phyloP scores from a whole-genome alignment of 2,797 vertebrate species.

The Triplophysa yarkandensis region DNA sequence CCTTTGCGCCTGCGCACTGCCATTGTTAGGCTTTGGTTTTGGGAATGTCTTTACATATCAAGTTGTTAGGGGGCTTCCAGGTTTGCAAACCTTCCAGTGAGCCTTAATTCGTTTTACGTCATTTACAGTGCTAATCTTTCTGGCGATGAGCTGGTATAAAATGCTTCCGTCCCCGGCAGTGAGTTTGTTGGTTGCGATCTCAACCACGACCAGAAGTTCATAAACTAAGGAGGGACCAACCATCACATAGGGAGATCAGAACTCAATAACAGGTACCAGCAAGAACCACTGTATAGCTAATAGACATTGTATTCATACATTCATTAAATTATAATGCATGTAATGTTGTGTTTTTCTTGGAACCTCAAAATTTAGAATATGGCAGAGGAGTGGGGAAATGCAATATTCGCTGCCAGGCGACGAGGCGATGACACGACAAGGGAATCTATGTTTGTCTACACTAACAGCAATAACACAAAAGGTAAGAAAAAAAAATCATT shows the following conservation, averaged over 20 bases:
- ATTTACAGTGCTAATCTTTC: background rate
- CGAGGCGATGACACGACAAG: slow-evolving; percentile 17
- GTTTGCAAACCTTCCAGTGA: slow-evolving; percentile 1
- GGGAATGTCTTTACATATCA: background rate
- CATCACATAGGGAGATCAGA: background rate
- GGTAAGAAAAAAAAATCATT: background rate
- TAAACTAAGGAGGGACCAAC: slow-evolving; percentile 9
- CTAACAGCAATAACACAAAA: slow-evolving; percentile 43
- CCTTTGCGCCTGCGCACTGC: background rate
- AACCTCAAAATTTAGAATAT: slow-evolving; percentile 2
- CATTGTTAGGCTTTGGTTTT: background rate
- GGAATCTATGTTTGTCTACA: background rate
- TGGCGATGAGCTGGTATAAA: slow-evolving; percentile 27
- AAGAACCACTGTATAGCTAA: background rate
- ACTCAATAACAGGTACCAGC: background rate
- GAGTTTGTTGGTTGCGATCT: background rate
- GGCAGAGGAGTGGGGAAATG: slow-evolving; percentile 16
- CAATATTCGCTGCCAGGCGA: slow-evolving; percentile 8
- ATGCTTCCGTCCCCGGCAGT: background rate
- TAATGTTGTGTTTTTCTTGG: background rate
- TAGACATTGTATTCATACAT: background rate
- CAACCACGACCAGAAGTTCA: background rate
- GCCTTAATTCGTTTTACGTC: slow-evolving; percentile 15
- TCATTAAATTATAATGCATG: background rate
- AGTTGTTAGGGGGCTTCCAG: background rate